Conservation (phyloP, 53 echinoderm and acorn worm genomes). For the Paracentrotus lividus region DNA sequence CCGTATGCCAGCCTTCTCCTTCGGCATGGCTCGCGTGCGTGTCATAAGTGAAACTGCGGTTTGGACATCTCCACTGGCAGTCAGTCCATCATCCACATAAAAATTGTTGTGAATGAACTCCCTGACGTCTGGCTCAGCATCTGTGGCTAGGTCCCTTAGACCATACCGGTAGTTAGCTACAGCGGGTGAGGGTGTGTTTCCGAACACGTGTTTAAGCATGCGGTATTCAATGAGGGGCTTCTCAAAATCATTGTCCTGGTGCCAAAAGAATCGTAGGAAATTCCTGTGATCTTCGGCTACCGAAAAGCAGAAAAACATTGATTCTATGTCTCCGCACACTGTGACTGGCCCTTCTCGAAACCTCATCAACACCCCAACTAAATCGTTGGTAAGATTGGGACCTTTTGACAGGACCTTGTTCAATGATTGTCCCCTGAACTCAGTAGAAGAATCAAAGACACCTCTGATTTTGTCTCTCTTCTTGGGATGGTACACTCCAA, state of each 20-base stretch:
- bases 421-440: too few relatives aligned
- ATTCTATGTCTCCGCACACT: too few relatives aligned
- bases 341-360: too few relatives aligned
- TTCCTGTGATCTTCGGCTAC: conserved; percentile 48
- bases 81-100: conserved; percentile 73
- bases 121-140: not conserved
- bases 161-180: conserved; percentile 17
- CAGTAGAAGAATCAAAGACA: too few relatives aligned
- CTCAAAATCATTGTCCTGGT: conserved; percentile 72
- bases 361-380: too few relatives aligned
- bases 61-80: conserved; percentile 13
- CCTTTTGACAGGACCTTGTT: too few relatives aligned
- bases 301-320: not conserved
- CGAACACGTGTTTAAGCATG: conserved; percentile 45
- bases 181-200: too few relatives aligned
- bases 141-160: conserved; percentile 60
- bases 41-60: not conserved
- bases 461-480: too few relatives aligned
- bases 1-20: not conserved
- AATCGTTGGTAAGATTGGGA: too few relatives aligned
- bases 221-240: conserved; percentile 46
- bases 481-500: too few relatives aligned
- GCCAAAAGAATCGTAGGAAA: conserved; percentile 59
- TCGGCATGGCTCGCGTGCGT: conserved; percentile 41
- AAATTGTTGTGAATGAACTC: conserved; percentile 66